Conservation (phyloP, 2,888 invertebrate species). For the Ditula angustiorana region DNA sequence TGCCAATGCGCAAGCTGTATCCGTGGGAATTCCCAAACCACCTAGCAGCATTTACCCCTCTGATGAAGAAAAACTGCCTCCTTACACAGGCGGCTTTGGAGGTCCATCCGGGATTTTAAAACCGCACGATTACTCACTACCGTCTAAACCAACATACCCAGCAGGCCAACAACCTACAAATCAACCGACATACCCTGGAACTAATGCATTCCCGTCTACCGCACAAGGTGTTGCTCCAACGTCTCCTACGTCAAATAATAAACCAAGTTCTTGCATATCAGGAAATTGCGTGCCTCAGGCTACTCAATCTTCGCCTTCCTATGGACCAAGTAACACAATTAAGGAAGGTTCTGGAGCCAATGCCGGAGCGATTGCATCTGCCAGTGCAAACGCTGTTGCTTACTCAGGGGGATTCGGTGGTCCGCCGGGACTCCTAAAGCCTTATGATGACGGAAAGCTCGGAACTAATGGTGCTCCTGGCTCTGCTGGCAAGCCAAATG, state of each 20-base stretch:
- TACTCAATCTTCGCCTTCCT: constrained; percentile 15
- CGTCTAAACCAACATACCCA: constrained; percentile 43
- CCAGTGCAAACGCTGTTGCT: constrained; percentile 59
- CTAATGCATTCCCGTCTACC: constrained; percentile 21
- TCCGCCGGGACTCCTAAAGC: constrained; percentile 73
- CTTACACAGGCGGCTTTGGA: constrained; percentile 61
- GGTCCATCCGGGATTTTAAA: constrained; percentile 62
- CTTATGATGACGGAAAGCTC: constrained; percentile 65
- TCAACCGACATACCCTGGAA: constrained; percentile 38
- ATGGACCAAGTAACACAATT: constrained; percentile 15
- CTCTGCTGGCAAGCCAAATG: constrained; percentile 7
- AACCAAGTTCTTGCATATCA: constrained; percentile 32
- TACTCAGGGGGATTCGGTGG: constrained; percentile 78
- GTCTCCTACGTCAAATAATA: constrained; percentile 36
- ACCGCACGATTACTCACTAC: constrained; percentile 57
- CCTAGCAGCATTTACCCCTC: constrained; percentile 41
- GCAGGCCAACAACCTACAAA: constrained; percentile 34
- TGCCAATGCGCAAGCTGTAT: constrained; percentile 22
- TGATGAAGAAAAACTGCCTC: constrained; percentile 46
- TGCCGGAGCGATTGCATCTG: constrained; percentile 50
- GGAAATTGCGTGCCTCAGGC: constrained; percentile 37
- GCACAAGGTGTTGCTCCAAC: constrained; percentile 47
- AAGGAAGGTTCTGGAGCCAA: constrained; percentile 37
- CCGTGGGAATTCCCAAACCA: constrained; percentile 35
- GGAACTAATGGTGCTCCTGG: constrained; percentile 15